Percentiles rank a stretch among this genome's conserved stretches.
phyloP scores from a whole-genome alignment of 2,888 invertebrate species.

The Psococerastis gibbosa region DNA sequence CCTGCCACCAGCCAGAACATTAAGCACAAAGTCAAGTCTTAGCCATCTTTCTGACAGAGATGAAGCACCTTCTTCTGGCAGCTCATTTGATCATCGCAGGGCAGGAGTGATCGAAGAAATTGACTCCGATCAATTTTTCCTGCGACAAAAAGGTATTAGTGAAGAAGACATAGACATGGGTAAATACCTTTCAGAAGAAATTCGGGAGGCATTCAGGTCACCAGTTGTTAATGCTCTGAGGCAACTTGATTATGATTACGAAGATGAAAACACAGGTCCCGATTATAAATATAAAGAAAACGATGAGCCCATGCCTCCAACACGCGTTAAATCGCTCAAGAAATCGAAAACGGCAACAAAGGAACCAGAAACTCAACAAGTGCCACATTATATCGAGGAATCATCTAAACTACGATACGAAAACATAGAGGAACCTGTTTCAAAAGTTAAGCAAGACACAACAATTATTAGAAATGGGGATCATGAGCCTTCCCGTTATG shows the following conservation, averaged over 20 bases:
- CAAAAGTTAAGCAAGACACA: not conserved
- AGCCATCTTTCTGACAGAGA: constrained; percentile 24
- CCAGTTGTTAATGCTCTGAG: constrained; percentile 42
- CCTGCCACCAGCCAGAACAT: constrained; percentile 17
- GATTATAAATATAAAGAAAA: constrained; percentile 14
- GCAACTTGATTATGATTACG: constrained; percentile 31
- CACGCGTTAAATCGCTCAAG: constrained; percentile 15
- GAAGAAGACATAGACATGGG: constrained; percentile 64
- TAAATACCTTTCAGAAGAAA: constrained; percentile 56
- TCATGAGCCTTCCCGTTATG: not conserved
- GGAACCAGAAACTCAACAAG: not conserved
- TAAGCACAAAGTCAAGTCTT: constrained; percentile 6
- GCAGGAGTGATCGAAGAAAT: constrained; percentile 64
- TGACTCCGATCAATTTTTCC: constrained; percentile 71
- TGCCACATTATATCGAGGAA: not conserved
- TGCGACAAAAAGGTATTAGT: constrained; percentile 63
- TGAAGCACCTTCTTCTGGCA: constrained; percentile 39
- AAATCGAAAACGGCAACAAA: constrained; percentile 15
- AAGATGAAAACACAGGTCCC: constrained; percentile 19
- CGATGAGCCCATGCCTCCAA: constrained; percentile 15
- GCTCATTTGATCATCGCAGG: constrained; percentile 33
- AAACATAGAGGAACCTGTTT: constrained; percentile 2
- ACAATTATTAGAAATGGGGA: too few relatives aligned
- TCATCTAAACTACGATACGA: not conserved
- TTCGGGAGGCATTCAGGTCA: constrained; percentile 55